Base-by-base conservation (phyloP, 2,797 vertebrate species). In the Rhinella marina region DNA sequence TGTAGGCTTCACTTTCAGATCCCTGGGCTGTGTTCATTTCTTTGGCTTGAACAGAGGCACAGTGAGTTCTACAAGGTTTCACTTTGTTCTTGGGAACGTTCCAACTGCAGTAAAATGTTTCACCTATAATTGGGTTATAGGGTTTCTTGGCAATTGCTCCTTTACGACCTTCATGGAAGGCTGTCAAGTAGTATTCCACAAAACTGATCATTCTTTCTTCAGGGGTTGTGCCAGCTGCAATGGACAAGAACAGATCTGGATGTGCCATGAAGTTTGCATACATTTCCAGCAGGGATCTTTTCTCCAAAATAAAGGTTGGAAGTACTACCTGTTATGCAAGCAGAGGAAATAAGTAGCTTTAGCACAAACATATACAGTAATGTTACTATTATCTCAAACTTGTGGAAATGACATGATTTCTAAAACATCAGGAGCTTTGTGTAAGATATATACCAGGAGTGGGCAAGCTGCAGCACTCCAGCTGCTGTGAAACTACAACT, bases 231-330 rank as follows among this genome's bases (percentile, higher is more conserved):
- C 96, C 97, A 0, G 95, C 93, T 1, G 97, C 94, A 92, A 99
- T 92, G 16, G 97, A 96, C 93, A 99, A 94, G 93, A 99, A 96
- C 94, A 98, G 94, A 93, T 98, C 97, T 0, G 98, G 97, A 91
- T 98, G 98, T 11, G 97, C 96, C 97, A 99, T 97, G 92, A 99
- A 99, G 95, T 99, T 98, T 81, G 97, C 97, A 7, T 97, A 99
- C 97, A 99, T 98, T 95, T 99, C 98, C 93, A 99, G 95, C 90
- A 99, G 94, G 27, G 98, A 99, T 62, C 97, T 96, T 94, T 97
- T 97, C 94, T 99, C 98, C 95, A 98, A 91, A 91, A 99, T 99
- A 91, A 99, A 99, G 0, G 97, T 98, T 84, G 97, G 98, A 84
- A 98, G 94, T 90, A 97, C 97, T 92, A 99, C 98, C 98, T 98